A percentile compares a stretch with the other conserved stretches of the same genome.
Evolutionary conservation across 2,113 vertebrate species (phyloP).

Genomic region (Ptilorrhoa leucosticta): DNA sequence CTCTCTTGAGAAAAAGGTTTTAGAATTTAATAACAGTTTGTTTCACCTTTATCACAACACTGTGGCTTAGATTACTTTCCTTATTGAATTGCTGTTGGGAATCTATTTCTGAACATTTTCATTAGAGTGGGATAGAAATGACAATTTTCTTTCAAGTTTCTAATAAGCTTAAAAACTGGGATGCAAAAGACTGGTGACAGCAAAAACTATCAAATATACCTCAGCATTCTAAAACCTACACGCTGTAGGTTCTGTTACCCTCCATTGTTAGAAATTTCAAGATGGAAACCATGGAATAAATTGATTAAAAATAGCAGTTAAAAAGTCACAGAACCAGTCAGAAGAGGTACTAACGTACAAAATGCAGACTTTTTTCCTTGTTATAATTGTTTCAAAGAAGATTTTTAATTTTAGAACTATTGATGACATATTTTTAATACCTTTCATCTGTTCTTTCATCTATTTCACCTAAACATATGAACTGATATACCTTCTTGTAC

Average conservation of each 20-base stretch:
- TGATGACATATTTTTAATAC: not conserved
- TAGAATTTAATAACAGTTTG: not conserved
- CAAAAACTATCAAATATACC: not conserved
- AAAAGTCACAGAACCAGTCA: not conserved
- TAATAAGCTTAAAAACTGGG: not conserved
- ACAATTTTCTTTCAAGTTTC: not conserved
- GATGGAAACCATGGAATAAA: not conserved
- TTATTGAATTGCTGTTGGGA: not conserved
- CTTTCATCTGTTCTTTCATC: not conserved
- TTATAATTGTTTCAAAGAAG: not conserved
- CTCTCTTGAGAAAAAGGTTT: not conserved
- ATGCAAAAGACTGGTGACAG: not conserved
- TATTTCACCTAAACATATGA: not conserved
- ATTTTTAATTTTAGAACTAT: not conserved
- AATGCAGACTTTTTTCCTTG: not conserved
- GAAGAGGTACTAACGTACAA: not conserved
- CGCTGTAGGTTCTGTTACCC: not conserved
- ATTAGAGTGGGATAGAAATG: not conserved
- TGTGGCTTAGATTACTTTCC: not conserved
- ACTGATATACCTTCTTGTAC: not conserved
- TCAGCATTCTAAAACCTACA: not conserved
- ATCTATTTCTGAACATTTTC: not conserved
- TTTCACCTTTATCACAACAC: not conserved
- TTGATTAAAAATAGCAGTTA: not conserved
- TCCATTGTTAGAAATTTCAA: not conserved